Evolutionary conservation across 2,888 invertebrate species (phyloP).

Genomic region (Tuberolachnus salignus): DNA sequence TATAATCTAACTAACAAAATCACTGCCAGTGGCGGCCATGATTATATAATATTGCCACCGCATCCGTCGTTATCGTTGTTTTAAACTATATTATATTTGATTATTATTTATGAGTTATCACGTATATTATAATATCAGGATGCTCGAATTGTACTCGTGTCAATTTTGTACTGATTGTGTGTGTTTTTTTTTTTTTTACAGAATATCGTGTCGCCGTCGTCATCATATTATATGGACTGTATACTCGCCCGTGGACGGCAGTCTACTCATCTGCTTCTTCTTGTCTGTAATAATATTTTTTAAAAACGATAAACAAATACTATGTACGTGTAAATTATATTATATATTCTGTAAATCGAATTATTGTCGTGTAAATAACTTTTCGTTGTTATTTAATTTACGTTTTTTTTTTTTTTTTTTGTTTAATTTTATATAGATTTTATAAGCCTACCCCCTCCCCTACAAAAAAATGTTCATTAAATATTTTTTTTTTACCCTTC

Average conservation of each 20-base stretch:
- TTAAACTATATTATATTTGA: background rate
- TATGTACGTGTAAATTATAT: background rate
- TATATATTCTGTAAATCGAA: conserved; percentile 47
- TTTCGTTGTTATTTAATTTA: conserved; percentile 51
- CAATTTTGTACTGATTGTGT: conserved; percentile 7
- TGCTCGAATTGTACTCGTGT: too few relatives aligned
- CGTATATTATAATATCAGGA: too few relatives aligned
- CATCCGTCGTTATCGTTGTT: conserved; percentile 10
- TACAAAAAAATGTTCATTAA: conserved; percentile 23
- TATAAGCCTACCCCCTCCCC: conserved; percentile 33
- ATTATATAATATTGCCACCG: background rate
- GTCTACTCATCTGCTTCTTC: conserved; percentile 38
- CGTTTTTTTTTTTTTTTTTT: conserved; percentile 34
- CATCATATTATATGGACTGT: background rate
- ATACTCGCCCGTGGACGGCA: too few relatives aligned
- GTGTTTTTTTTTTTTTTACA: conserved; percentile 33
- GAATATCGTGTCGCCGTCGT: background rate
- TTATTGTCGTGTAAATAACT: conserved; percentile 51
- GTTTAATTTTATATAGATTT: conserved; percentile 46
- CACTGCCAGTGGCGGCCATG: too few relatives aligned
- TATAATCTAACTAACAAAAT: too few relatives aligned
- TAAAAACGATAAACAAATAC: conserved; percentile 15
- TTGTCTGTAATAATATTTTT: conserved; percentile 45
- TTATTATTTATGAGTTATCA: background rate
- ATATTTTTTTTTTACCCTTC: conserved; percentile 44